phyloP scores from a whole-genome alignment of 1,140 invertebrate species.

The Rhyzopertha dominica region DNA sequence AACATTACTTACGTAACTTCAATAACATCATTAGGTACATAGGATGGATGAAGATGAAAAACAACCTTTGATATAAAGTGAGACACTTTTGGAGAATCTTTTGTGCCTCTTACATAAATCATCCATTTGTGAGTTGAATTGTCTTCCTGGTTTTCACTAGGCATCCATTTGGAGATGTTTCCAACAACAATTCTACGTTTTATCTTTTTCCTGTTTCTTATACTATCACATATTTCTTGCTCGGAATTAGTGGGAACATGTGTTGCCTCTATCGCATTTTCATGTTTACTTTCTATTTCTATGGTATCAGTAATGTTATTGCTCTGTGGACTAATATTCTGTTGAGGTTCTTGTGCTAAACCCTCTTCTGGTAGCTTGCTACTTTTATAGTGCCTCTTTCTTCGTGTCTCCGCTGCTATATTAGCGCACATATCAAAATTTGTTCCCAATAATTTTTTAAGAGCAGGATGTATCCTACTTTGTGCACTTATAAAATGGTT shows the following conservation, averaged over 20 bases:
- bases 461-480: conserved; percentile 64
- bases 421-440: conserved; percentile 46
- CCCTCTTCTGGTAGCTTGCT: neutral
- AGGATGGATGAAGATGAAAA: conserved; percentile 80
- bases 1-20: conserved; percentile 60
- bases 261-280: conserved; percentile 11
- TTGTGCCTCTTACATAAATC: conserved; percentile 72
- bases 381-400: conserved; percentile 16
- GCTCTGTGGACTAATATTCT: neutral
- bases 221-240: conserved; percentile 4
- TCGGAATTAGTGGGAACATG: conserved; percentile 6
- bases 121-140: conserved; percentile 86
- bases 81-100: conserved; percentile 56
- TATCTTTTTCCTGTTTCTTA: conserved; percentile 34
- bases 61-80: conserved; percentile 69
- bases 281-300: conserved; percentile 8
- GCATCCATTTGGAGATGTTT: conserved; percentile 82
- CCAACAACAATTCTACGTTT: conserved; percentile 59
- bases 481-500: conserved; percentile 44
- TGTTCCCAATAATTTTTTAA: conserved; percentile 62
- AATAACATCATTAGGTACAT: conserved; percentile 81
- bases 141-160: conserved; percentile 60
- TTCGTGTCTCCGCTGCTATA: conserved; percentile 28
- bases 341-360: conserved; percentile 12
- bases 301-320: conserved; percentile 10